Evolutionary conservation across 1,140 invertebrate genomes (phyloP).

Genomic region (Penaeus indicus): DNA sequence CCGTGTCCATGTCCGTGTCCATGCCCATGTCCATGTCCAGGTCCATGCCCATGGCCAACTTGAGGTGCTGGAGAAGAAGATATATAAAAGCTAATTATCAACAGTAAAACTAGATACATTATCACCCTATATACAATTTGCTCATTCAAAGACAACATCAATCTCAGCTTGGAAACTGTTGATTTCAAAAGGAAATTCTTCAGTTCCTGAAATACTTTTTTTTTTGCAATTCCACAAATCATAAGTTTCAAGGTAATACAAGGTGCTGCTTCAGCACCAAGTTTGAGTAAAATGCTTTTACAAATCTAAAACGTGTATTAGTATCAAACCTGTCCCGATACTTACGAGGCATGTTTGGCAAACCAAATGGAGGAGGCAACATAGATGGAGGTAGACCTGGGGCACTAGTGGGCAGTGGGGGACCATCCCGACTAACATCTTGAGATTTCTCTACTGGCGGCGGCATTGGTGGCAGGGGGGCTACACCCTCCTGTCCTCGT

Average conservation of each 20-base stretch:
- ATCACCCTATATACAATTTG: too few relatives aligned
- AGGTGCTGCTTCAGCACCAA: neutral
- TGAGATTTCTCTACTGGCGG: conserved; percentile 68
- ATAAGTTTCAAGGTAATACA: neutral
- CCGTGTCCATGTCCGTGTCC: conserved; percentile 39
- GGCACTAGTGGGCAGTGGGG: conserved; percentile 44
- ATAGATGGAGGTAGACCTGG: conserved; percentile 66
- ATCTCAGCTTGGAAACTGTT: neutral
- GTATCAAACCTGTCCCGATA: neutral
- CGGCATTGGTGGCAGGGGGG: conserved; percentile 73
- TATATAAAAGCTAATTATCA: neutral
- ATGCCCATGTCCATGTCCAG: conserved; percentile 38
- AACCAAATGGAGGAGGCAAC: conserved; percentile 73
- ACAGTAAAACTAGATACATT: neutral
- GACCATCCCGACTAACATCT: conserved; percentile 45
- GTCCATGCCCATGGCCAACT: conserved; percentile 50
- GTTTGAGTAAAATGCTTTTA: too few relatives aligned
- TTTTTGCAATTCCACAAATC: neutral
- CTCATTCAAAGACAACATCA: too few relatives aligned
- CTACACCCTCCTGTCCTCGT: conserved; percentile 62
- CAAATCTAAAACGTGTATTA: neutral
- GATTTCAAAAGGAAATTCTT: neutral
- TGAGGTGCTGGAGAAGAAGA: conserved; percentile 43
- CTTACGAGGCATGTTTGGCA: conserved; percentile 73
- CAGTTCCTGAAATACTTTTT: neutral